Base-by-base conservation (phyloP, 2,888 invertebrate species). In the Eremobia ochroleuca region DNA sequence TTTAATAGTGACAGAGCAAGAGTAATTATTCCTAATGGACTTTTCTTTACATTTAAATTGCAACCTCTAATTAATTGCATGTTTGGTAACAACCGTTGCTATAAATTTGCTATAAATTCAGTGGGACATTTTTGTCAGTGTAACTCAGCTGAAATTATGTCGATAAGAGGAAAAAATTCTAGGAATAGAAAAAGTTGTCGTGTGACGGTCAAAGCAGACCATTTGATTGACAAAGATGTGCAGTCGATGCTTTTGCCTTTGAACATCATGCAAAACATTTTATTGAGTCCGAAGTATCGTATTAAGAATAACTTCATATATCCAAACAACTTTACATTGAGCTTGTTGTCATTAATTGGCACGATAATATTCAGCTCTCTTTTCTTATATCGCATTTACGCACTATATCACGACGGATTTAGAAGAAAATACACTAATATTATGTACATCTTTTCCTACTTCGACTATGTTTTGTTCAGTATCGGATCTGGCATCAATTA, bases 241-340 rank as follows among this genome's bases (percentile, higher is more conserved):
- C 81, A 79, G 46, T n/a, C 21, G 2, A 81, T 79, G 74, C 74
- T 79, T 40, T 18, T 66, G 4, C 79, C 74, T 67, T 55, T 79
- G 15, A 81, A 79, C 25, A 0, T 79, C 11, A 31, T 67, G 40
- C 74, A 81, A 3, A 73, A 61, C 15, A 55, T 81, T 37, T 67
- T 65, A 4, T 18, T 81, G 4, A 46, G 52, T 61, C 79, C 79
- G 3, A 81, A 79, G 18, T 79, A 79, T 49, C 40, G 74, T 40
- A 74, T 79, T 31, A 74, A 74, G 25, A 18, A 67, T 55, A 74
- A 74, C 31, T 81, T 46, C 1, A 62, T 79, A 28, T 21, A 55
- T 15, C 59, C 81, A 13, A 79, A 62, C 31, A 74, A 55, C 31
- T 61, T 31, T 8, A 18, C 13, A n/a, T 13, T 31, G 4, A 62